Evolutionary conservation across 23 tunicate species (phyloP), one percentile per base, ranked within the genome.

Genomic region (Ciona savignyi): DNA sequence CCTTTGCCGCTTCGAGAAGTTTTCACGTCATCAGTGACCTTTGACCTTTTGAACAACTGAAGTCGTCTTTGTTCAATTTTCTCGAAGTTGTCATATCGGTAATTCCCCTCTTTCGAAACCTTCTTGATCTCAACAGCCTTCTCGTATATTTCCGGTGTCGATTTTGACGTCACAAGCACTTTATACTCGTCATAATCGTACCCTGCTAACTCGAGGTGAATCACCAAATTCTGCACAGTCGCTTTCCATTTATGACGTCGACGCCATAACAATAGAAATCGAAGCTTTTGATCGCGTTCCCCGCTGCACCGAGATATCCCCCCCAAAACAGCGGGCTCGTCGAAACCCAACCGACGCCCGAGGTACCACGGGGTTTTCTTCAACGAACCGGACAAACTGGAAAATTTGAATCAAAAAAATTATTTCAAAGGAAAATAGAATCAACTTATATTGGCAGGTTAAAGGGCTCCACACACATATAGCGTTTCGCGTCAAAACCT

Each of bases 291-390:
- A 20, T 73, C 83, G 27, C 67, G 71, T 62, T 73, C 73, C 2
- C 72, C 71, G 27, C 27, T 77, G 56, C 9, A 30, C 3, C 48
- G 73, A 1, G 63, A 27, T 0, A 70, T 35, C 4, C 62, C 31
- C 60, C 74, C 75, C 33, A 34, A 34, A 3, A 87, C 87, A 22
- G 73, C 68, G 19, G 25, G 32, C 51, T 88, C 83, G 79, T 67
- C 69, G 29, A 88, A 71, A 6, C 80, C 79, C 23, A 88, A 87
- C 15, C 96, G 51, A 33, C 80, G 61, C 9, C 96, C 96, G 27
- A 88, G 77, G 66, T 88, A 88, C 96, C 96, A 88, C 0, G 96
- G 70, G 32, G 96, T 88, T 26, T 71, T 60, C 21, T 3, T 80
- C 62, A 88, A 74, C 25, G 69, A 77, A 2, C 28, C n/a, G 1